Base-by-base conservation (phyloP, 1,140 invertebrate genomes). In the Panulirus ornatus region DNA sequence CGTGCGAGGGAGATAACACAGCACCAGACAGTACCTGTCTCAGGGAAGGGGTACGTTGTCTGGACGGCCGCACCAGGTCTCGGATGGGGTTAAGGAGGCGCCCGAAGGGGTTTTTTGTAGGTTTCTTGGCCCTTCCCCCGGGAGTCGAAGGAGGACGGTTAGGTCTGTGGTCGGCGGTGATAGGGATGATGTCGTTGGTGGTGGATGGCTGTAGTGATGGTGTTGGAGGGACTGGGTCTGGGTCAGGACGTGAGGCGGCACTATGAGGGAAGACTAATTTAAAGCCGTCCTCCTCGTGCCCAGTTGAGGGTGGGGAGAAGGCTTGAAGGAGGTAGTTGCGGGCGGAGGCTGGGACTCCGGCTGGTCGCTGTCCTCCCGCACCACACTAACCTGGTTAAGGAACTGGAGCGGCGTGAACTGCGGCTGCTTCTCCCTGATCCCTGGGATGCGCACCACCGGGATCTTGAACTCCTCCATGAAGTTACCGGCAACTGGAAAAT, bases 331-430 rank as follows among this genome's bases (percentile, higher is more conserved):
- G 40, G 40, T 19, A 66, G 58, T 5, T 83, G 75, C n/a, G 36
- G 51, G 16, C 51, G 38, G 47, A 54, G 44, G 36, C 27, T 38
- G 47, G 9, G 51, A n/a, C 51, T 38, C 34, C 3, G 22, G 75
- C 40, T 78, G 42, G n/a, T 36, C 36, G 19, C 11, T 8, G 1
- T 40, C 63, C 22, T 40, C 73, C 0, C 34, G 38, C 22, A 84
- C 40, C 83, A 34, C 38, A 84, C 83, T 84, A 44, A 84, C 83
- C 66, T 84, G 83, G 40, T 84, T 19, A 19, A 34, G 34, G 51
- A 47, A 63, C 40, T 42, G 83, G 14, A 22, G 66, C n/a, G 47
- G 42, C 36, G 63, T 30, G 83, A 84, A 84, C 63, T 70, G 42
- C 5, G 83, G 66, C 11, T 71, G 83, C 11, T 47, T n/a, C 36